Evolutionary conservation across 2,113 vertebrate genomes (phyloP).

Genomic region (Muscicapa adusta): DNA sequence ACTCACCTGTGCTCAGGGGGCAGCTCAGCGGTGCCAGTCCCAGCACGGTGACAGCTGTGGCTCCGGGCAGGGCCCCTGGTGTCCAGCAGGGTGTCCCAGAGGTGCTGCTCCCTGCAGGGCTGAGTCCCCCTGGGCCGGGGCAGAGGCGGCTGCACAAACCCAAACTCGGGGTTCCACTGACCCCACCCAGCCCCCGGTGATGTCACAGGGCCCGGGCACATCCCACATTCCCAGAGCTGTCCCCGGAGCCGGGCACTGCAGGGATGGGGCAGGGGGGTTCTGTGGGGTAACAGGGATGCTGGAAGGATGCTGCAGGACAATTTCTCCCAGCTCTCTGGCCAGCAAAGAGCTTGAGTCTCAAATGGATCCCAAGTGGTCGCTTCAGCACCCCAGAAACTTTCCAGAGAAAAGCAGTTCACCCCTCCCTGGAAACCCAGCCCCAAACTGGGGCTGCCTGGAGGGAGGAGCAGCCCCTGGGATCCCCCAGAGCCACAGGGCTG

Average conservation of each 20-base stretch:
- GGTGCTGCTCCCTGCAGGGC: neutral
- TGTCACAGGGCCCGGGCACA: neutral
- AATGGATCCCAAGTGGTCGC: neutral
- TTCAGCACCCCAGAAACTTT: constrained; percentile 9
- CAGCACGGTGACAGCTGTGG: accelerated
- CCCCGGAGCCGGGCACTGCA: neutral
- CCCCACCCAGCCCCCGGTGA: neutral
- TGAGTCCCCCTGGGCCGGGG: neutral
- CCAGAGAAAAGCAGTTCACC: neutral
- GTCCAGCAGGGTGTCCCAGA: neutral
- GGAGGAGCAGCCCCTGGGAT: neutral
- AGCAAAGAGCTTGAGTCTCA: neutral
- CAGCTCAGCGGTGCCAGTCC: neutral
- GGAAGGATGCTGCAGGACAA: neutral
- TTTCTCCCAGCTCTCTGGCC: neutral
- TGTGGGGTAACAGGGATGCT: neutral
- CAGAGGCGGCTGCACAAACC: neutral
- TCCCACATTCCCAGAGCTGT: neutral
- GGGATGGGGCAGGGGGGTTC: neutral
- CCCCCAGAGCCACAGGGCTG: neutral
- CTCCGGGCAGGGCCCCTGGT: accelerated
- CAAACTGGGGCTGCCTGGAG: neutral
- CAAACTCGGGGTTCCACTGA: neutral
- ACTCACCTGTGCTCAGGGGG: neutral
- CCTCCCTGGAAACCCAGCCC: neutral